A percentile compares a stretch with the other conserved stretches of the same genome.
Conservation (phyloP, 2,113 vertebrate genomes). For the Raja brachyura region DNA sequence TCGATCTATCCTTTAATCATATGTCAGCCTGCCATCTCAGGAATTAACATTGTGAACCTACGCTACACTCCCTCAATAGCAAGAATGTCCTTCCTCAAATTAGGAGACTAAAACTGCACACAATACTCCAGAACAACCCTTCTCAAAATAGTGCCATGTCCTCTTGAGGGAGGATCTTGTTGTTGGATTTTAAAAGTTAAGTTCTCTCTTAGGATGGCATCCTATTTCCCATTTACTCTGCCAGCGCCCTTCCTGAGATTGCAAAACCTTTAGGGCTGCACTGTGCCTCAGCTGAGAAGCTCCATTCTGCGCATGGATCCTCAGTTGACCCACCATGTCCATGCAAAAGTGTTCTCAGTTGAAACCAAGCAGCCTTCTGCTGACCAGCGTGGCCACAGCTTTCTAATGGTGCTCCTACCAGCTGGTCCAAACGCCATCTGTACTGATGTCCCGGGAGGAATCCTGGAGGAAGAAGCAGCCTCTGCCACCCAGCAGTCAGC, state of each 20-base stretch:
- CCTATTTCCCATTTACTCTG: background rate
- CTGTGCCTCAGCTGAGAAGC: background rate
- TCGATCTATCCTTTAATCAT: no score
- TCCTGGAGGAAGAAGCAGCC: background rate
- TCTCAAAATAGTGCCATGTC: no score
- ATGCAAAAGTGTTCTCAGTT: background rate
- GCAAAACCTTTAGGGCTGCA: background rate
- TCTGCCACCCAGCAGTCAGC: background rate
- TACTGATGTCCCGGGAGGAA: background rate
- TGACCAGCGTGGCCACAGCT: background rate
- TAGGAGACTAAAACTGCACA: no score
- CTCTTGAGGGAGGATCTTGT: no score
- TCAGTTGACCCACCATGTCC: background rate
- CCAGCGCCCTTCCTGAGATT: background rate
- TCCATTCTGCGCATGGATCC: no score
- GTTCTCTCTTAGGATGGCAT: background rate
- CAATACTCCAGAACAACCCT: no score
- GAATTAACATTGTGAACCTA: no score
- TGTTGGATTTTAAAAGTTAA: no score
- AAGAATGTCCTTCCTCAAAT: no score
- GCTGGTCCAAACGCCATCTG: background rate
- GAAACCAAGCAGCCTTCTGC: background rate
- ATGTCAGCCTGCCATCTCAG: no score
- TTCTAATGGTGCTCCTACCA: background rate
- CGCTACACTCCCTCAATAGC: no score